Evolutionary conservation across 1,140 invertebrate genomes (phyloP).

Genomic region (Saccostrea glomerata): DNA sequence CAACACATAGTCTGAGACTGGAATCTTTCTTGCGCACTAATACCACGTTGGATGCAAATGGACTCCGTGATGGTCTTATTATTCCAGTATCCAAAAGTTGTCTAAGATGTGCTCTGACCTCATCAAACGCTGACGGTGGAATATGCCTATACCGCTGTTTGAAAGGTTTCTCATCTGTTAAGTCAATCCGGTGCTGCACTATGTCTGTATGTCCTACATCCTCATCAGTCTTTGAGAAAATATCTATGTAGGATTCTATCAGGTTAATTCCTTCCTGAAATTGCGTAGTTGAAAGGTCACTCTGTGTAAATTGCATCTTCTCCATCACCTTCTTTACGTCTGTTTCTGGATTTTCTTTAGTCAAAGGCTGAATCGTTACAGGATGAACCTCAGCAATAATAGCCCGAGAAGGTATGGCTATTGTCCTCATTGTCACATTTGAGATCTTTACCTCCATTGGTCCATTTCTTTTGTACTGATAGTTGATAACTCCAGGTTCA

Average conservation of each 20-base stretch:
- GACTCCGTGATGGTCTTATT: not conserved
- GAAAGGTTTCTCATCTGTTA: no score
- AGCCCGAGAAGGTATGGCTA: no score
- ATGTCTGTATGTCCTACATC: no score
- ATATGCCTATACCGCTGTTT: no score
- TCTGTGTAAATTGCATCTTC: constrained; percentile 32
- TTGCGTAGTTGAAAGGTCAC: constrained; percentile 2
- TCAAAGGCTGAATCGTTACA: no score
- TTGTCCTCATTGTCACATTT: no score
- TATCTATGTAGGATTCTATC: no score
- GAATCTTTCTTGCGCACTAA: not conserved
- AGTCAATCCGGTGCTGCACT: no score
- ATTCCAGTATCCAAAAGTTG: not conserved
- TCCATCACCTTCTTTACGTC: not conserved
- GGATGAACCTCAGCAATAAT: no score
- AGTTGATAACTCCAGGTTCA: constrained; percentile 19
- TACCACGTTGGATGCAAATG: not conserved
- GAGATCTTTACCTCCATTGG: no score
- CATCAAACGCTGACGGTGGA: not conserved
- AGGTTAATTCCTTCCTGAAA: not conserved
- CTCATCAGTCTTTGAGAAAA: no score
- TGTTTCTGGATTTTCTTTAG: not conserved
- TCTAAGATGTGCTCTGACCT: not conserved
- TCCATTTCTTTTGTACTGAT: constrained; percentile 41
- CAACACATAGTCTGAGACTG: not conserved